Percentiles rank a stretch among this genome's conserved stretches.
Evolutionary conservation across 2,113 vertebrate species (phyloP).

Genomic region (Protomyctophum bolini): DNA sequence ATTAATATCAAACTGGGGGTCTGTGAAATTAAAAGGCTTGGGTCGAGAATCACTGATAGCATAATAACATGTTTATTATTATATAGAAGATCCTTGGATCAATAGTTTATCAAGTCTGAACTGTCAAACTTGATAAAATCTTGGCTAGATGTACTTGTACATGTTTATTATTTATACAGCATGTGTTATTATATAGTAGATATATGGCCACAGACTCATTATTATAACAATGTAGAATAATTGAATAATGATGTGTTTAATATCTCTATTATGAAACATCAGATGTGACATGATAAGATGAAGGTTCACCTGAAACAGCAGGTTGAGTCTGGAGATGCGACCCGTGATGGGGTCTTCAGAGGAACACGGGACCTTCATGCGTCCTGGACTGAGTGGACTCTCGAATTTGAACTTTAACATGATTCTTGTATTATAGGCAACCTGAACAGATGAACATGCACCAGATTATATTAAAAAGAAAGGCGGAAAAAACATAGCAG

Average conservation of each 20-base stretch:
- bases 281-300: not conserved
- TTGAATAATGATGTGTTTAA: too few relatives aligned
- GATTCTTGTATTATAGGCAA: slow-evolving; percentile 9
- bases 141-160: not conserved
- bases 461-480: too few relatives aligned
- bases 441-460: slow-evolving; percentile 14
- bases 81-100: too few relatives aligned
- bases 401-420: slow-evolving; percentile 97
- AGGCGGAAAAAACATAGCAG: not conserved
- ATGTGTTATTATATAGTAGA: not conserved
- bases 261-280: too few relatives aligned
- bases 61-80: too few relatives aligned
- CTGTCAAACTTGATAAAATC: too few relatives aligned
- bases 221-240: not conserved
- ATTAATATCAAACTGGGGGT: too few relatives aligned
- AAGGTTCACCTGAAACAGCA: slow-evolving; percentile 89
- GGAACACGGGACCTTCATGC: slow-evolving; percentile 52
- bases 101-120: too few relatives aligned
- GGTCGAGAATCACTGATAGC: too few relatives aligned
- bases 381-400: slow-evolving; percentile 57
- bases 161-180: too few relatives aligned
- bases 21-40: too few relatives aligned
- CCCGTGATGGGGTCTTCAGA: slow-evolving; percentile 83
- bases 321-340: slow-evolving; percentile 86
- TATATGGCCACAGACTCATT: not conserved